Evolutionary conservation across 2,797 vertebrate species (phyloP).

Genomic region (Gallinago stenura): DNA sequence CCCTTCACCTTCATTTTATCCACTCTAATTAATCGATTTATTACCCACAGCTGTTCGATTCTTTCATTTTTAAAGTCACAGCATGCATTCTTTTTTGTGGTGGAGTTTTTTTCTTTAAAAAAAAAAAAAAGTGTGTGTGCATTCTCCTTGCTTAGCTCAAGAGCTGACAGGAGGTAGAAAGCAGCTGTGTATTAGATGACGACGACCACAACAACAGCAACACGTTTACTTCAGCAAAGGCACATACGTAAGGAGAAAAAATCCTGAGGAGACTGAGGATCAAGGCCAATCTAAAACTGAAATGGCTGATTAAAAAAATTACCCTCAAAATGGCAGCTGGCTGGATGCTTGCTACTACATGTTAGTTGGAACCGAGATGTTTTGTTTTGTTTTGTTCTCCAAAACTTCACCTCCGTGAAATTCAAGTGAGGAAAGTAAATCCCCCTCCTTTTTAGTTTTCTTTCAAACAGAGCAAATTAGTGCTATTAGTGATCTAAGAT

Average conservation of each 20-base stretch:
- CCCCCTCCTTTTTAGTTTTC: not conserved
- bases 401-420: conserved; percentile 28
- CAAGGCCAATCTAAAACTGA: conserved; percentile 57
- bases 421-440: not conserved
- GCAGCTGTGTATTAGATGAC: conserved; percentile 3
- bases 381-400: conserved; percentile 42
- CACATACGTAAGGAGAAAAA: conserved; percentile 15
- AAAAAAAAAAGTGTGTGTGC: not conserved
- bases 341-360: conserved; percentile 48
- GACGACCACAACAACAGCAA: not conserved
- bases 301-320: conserved; percentile 74
- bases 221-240: conserved; percentile 37
- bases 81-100: not conserved
- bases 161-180: conserved; percentile 40
- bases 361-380: conserved; percentile 26
- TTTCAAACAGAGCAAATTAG: conserved; percentile 29
- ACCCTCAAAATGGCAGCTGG: conserved; percentile 73
- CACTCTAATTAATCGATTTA: conserved; percentile 65
- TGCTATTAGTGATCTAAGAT: not conserved
- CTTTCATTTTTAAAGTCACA: conserved; percentile 45
- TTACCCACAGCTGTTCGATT: conserved; percentile 34
- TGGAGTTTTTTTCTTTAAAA: not conserved
- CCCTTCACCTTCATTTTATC: conserved; percentile 67
- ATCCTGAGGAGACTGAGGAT: conserved; percentile 27
- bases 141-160: conserved; percentile 27